A percentile compares a stretch with the other conserved stretches of the same genome.
phyloP scores from a whole-genome alignment of 2,113 vertebrate genomes.

The Pseudorasbora parva region DNA sequence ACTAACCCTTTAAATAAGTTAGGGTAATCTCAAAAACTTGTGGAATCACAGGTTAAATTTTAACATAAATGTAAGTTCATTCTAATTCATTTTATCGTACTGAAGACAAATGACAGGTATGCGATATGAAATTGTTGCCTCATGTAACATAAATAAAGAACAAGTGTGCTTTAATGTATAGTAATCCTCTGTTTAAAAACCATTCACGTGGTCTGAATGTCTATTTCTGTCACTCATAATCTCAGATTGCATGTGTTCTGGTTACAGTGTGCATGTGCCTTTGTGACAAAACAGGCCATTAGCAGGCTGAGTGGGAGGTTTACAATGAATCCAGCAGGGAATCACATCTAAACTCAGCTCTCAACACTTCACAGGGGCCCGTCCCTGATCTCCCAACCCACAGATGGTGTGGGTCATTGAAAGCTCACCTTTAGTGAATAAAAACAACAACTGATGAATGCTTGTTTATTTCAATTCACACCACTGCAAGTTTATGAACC shows the following conservation, averaged over 20 bases:
- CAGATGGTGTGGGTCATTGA: conserved; percentile 31
- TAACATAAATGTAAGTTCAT: neutral
- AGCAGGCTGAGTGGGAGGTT: conserved; percentile 38
- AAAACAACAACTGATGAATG: neutral
- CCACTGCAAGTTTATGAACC: conserved; percentile 2
- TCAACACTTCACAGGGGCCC: conserved; percentile 42
- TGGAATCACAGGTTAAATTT: neutral
- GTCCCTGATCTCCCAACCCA: conserved; percentile 35
- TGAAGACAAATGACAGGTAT: neutral
- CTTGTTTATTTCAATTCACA: conserved; percentile 26
- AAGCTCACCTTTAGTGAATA: conserved; percentile 20
- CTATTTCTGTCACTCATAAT: conserved; percentile 65
- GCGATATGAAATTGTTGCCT: neutral
- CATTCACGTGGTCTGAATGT: conserved; percentile 7
- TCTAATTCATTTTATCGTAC: neutral
- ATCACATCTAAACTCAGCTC: conserved; percentile 38
- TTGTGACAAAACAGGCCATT: conserved; percentile 53
- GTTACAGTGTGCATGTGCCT: conserved; percentile 28
- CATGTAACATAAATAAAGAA: conserved; percentile 49
- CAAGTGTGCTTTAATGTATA: conserved; percentile 54
- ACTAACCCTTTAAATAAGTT: neutral
- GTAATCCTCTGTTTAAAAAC: conserved; percentile 24
- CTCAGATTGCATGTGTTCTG: conserved; percentile 50
- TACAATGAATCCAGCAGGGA: conserved; percentile 22
- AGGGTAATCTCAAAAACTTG: neutral